Evolutionary conservation across 2,113 vertebrate species (phyloP).

Genomic region (Bos taurus): DNA sequence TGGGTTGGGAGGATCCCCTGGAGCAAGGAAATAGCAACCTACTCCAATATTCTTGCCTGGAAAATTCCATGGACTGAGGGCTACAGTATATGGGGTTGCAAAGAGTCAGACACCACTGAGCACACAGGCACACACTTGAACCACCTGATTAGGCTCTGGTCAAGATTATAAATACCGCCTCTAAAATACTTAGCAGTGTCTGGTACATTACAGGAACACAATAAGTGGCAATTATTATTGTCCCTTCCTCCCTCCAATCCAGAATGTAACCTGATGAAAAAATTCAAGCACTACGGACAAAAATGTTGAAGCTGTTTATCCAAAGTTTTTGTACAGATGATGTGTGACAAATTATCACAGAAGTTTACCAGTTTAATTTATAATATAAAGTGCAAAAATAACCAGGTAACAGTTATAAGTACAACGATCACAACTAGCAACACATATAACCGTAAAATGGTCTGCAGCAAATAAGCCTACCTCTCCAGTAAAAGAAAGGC

Average conservation of each 20-base stretch:
- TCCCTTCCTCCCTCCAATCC: not conserved
- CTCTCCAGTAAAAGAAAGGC: not conserved
- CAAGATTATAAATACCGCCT: not conserved
- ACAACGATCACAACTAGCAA: not conserved
- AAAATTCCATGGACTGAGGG: not conserved
- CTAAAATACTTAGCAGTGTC: slow-evolving; percentile 4
- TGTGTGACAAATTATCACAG: not conserved
- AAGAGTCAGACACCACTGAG: not conserved
- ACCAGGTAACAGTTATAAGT: not conserved
- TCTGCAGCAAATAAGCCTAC: not conserved
- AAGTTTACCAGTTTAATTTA: not conserved
- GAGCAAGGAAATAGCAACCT: not conserved
- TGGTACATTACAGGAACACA: not conserved
- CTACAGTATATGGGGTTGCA: not conserved
- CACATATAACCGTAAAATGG: not conserved
- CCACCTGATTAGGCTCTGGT: not conserved
- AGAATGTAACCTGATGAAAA: not conserved
- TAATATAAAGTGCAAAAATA: slow-evolving; percentile 10
- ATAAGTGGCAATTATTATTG: not conserved
- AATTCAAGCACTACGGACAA: not conserved
- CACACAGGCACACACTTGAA: not conserved
- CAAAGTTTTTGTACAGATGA: slow-evolving; percentile 6
- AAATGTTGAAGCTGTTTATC: not conserved
- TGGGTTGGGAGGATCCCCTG: not conserved
- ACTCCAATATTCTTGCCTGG: not conserved